These are phyloP conservation scores for Propithecus deckenii DNA, from an alignment of 2,797 vertebrate species.

Conservation along the genomic window DNA sequence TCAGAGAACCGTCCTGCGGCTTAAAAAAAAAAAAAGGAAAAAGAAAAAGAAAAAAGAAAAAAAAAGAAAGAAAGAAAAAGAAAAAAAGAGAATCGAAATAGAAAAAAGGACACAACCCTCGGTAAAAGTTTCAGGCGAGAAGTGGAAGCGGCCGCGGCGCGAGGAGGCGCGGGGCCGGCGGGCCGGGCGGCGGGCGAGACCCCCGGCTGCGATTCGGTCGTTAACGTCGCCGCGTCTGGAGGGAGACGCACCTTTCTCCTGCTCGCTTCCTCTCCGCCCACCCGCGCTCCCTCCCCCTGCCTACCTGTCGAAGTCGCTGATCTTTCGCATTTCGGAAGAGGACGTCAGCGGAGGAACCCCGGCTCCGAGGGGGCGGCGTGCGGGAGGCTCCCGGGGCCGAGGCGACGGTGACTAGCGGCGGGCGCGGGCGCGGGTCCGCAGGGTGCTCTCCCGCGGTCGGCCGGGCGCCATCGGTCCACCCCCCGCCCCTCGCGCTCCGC, in stretches of 20 bases:
- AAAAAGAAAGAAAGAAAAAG: rapidly evolving
- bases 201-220: conserved; percentile 45
- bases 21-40: background rate
- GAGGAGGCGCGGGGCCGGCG: conserved; percentile 43
- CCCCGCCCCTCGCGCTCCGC: background rate
- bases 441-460: background rate
- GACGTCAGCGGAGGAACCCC: conserved; percentile 72
- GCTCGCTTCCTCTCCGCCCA: conserved; percentile 71
- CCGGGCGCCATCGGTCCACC: background rate
- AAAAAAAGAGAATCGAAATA: background rate
- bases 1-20: conserved; percentile 44
- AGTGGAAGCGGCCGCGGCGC: conserved; percentile 64
- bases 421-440: background rate
- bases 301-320: conserved; percentile 79
- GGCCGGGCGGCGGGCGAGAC: conserved; percentile 15
- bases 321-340: conserved; percentile 78
- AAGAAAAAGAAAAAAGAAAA: background rate
- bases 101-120: background rate
- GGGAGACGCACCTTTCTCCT: conserved; percentile 72
- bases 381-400: background rate
- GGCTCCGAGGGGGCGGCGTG: conserved; percentile 58
- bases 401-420: conserved; percentile 63
- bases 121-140: conserved; percentile 77
- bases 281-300: conserved; percentile 64
- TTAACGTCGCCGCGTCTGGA: conserved; percentile 67